phyloP scores from a whole-genome alignment of 2,113 vertebrate species.

The Prunella fulvescens region DNA sequence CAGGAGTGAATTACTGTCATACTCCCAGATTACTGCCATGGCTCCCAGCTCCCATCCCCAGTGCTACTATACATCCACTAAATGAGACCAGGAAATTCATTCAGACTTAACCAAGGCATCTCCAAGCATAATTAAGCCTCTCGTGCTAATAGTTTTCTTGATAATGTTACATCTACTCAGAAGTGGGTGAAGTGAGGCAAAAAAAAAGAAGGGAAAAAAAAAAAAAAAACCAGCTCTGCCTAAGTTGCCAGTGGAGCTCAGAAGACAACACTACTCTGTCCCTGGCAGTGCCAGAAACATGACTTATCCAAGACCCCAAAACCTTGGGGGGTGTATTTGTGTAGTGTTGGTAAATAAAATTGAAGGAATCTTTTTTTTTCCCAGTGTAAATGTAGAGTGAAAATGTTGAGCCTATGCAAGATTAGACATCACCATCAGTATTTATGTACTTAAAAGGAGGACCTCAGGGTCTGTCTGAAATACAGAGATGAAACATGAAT shows the following conservation, averaged over 20 bases:
- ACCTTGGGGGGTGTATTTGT: background rate
- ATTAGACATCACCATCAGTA: background rate
- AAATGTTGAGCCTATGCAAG: background rate
- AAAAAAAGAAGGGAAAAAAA: background rate
- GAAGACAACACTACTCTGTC: background rate
- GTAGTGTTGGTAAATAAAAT: background rate
- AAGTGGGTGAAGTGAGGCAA: background rate
- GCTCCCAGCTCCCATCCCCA: slow-evolving; percentile 8
- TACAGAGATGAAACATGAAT: background rate
- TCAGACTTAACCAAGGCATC: slow-evolving; percentile 5
- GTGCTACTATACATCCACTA: background rate
- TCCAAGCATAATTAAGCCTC: background rate
- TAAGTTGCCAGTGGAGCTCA: background rate
- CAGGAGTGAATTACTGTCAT: background rate
- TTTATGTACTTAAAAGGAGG: background rate
- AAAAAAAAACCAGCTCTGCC: background rate
- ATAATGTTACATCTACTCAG: background rate
- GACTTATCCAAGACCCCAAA: background rate
- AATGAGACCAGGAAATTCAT: background rate
- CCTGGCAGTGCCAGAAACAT: background rate
- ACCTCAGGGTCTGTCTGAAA: background rate
- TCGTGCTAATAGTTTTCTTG: background rate
- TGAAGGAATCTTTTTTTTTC: background rate
- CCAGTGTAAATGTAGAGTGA: background rate
- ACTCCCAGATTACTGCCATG: background rate